Conservation (phyloP, 1,140 invertebrate species). For the Leptinotarsa texana region DNA sequence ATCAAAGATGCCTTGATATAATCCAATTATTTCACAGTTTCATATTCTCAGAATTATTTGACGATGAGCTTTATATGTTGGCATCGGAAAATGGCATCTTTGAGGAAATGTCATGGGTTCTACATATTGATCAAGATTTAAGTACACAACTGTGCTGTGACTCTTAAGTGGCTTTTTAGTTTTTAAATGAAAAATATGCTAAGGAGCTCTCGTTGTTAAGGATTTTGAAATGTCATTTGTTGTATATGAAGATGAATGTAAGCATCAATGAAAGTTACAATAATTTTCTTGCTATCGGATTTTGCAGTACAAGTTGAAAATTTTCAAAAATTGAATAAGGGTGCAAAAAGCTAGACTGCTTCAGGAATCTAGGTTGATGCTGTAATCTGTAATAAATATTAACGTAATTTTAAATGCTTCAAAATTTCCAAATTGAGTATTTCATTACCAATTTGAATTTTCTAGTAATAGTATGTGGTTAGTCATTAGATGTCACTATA, state of each 20-base stretch:
- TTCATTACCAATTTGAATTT: slow-evolving; percentile 55
- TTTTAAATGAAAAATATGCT: slow-evolving; percentile 52
- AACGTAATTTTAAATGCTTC: slow-evolving; percentile 43
- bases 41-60: no score
- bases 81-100: background rate
- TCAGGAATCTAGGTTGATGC: slow-evolving; percentile 1
- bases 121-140: slow-evolving; percentile 25
- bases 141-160: slow-evolving; percentile 58
- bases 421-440: slow-evolving; percentile 50
- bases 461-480: slow-evolving; percentile 46
- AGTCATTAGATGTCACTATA: slow-evolving; percentile 53
- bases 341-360: slow-evolving; percentile 20
- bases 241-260: slow-evolving; percentile 30
- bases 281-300: slow-evolving; percentile 3
- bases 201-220: slow-evolving; percentile 46
- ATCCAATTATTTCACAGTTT: background rate
- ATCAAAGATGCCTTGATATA: background rate
- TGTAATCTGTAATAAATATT: background rate
- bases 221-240: slow-evolving; percentile 41
- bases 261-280: background rate
- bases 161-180: slow-evolving; percentile 58
- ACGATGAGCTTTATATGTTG: no score
- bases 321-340: slow-evolving; percentile 20
- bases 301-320: slow-evolving; percentile 29
- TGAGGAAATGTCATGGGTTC: slow-evolving; percentile 20